Evolutionary conservation across 2,113 vertebrate species (phyloP), one percentile per base, ranked within the genome.

Genomic region (Corythoichthys intestinalis): DNA sequence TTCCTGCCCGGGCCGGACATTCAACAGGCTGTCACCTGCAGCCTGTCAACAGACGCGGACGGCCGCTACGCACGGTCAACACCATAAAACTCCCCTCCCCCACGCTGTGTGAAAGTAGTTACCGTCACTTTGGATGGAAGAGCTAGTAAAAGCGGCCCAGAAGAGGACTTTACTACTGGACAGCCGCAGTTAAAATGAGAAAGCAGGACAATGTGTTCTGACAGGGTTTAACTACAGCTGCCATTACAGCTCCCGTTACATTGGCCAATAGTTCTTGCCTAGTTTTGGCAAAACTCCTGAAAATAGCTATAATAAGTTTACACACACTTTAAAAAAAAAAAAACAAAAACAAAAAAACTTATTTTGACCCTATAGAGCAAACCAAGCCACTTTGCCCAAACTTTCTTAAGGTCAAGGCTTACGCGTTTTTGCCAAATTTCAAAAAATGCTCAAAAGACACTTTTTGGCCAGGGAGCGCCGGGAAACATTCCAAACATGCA

Each of bases 1-100:
- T 90, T 90, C 89, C 84, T 77, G 77, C 20, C 82, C 83, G 83
- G 86, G 86, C 86, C 86, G 86, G 84, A 89, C 74, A 71, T 73
- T 84, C 77, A 79, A 74, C 88, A 87, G 86, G 79, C 85, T 85
- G 48, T 84, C 85, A 81, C 86, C 84, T 86, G 85, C 75, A 80
- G 76, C 81, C 68, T 75, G 80, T 87, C 85, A 88, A 74, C 80
- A 82, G 39, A 67, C 66, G 74, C 82, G 82, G 83, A 86, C 71
- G 69, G 67, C 52, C 20, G 11, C 53, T 28, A 4, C 53, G 8
- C 56, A 14, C 28, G 10, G 53, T 34, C 20, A 35, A 56, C 20
- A 35, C 56, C 6, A 58, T 37, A 58, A 58, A 37, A 9, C 78
- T 70, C 41, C 72, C 70, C 7, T 44, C 54, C 63, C 2, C 37